These are phyloP conservation scores for Bombus difficillimus DNA, from an alignment of 1,140 invertebrate genomes.

Conservation along the genomic window DNA sequence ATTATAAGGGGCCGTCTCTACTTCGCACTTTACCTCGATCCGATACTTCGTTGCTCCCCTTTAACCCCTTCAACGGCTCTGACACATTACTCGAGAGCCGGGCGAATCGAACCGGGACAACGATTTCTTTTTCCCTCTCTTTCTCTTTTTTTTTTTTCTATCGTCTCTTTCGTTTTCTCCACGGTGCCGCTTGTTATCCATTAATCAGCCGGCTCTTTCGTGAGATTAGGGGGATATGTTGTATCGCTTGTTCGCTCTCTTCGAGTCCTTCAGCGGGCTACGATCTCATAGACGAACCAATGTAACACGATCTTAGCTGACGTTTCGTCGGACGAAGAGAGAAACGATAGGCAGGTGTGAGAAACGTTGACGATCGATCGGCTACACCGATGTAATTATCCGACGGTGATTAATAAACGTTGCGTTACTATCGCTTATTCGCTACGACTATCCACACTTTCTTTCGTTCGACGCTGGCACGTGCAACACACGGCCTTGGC, in stretches of 20 bases:
- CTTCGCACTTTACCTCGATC: slow-evolving; percentile 69
- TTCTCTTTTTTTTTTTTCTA: no score
- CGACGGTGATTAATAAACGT: slow-evolving; percentile 31
- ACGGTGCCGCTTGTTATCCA: neutral
- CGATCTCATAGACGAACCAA: no score
- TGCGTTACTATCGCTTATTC: slow-evolving; percentile 26
- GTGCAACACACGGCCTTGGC: slow-evolving; percentile 35
- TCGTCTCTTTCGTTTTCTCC: neutral
- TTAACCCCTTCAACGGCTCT: slow-evolving; percentile 67
- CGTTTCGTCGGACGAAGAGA: neutral
- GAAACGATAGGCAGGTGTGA: neutral
- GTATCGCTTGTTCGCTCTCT: neutral
- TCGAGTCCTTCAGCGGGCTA: no score
- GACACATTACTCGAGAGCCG: slow-evolving; percentile 48
- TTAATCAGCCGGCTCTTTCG: neutral
- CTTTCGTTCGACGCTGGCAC: slow-evolving; percentile 20
- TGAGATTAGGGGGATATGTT: neutral
- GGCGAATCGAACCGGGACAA: slow-evolving; percentile 32
- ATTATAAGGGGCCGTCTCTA: slow-evolving; percentile 68
- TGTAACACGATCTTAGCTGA: neutral
- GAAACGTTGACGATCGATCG: slow-evolving; percentile 31
- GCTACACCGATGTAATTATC: slow-evolving; percentile 29
- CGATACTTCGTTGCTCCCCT: slow-evolving; percentile 58
- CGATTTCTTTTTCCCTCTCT: neutral
- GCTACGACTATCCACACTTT: slow-evolving; percentile 32